Evolutionary conservation across 2,797 vertebrate genomes (phyloP).

Genomic region (Luscinia megarhynchos): DNA sequence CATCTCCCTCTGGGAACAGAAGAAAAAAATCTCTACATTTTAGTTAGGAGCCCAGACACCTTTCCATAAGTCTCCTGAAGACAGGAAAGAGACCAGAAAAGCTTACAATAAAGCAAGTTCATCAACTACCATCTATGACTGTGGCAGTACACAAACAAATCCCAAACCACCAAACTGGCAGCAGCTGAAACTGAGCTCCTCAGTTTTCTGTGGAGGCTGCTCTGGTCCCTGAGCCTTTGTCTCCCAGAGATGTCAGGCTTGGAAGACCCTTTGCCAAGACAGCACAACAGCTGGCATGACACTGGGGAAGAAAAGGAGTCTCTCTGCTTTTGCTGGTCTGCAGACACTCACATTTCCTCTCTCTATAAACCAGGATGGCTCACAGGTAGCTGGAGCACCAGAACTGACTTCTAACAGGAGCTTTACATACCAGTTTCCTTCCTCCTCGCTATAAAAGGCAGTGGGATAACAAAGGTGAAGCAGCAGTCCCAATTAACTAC

Average conservation of each 20-base stretch:
- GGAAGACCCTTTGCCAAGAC: background rate
- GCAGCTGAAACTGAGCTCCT: background rate
- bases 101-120: background rate
- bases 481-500: background rate
- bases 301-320: background rate
- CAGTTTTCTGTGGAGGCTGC: background rate
- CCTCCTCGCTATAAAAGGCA: background rate
- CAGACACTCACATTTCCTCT: background rate
- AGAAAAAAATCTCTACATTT: background rate
- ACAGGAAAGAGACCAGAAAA: background rate
- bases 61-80: background rate
- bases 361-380: background rate
- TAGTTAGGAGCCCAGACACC: background rate
- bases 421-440: background rate
- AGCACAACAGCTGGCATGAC: background rate
- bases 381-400: background rate
- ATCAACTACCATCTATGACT: background rate
- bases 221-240: background rate
- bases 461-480: background rate
- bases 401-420: background rate
- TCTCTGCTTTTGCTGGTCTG: background rate
- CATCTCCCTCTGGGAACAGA: background rate
- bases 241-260: background rate
- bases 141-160: rapidly evolving
- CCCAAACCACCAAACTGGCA: background rate